A percentile compares a stretch with the other conserved stretches of the same genome.
phyloP scores from a whole-genome alignment of 1,140 invertebrate genomes.

The Brachionus koreanus region DNA sequence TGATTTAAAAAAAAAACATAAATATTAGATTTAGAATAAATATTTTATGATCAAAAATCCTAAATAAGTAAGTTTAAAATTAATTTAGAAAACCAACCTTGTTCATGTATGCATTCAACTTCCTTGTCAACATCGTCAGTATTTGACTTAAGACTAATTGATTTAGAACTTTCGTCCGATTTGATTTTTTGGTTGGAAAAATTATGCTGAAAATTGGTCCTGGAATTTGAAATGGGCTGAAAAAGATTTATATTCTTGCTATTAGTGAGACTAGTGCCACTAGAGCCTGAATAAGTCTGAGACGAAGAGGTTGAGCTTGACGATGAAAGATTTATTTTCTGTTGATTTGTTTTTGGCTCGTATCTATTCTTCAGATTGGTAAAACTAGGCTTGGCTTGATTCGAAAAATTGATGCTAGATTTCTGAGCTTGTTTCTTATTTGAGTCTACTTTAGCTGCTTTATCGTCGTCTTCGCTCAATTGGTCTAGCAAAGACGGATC shows the following conservation, averaged over 20 bases:
- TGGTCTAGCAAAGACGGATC: constrained; percentile 27
- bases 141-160: background rate
- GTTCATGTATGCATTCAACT: constrained; percentile 38
- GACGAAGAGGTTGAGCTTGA: constrained; percentile 16
- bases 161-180: background rate
- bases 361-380: background rate
- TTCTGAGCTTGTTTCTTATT: background rate
- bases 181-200: background rate
- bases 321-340: background rate
- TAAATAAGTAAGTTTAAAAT: background rate
- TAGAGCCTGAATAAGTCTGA: background rate
- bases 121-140: constrained; percentile 34
- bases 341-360: background rate
- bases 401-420: constrained; percentile 2
- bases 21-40: no score
- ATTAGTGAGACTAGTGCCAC: constrained; percentile 27
- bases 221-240: background rate
- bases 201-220: background rate
- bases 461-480: constrained; percentile 39
- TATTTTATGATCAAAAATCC: no score
- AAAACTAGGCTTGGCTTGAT: background rate
- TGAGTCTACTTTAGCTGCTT: background rate
- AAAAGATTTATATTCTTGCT: constrained; percentile 23
- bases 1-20: no score
- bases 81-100: background rate